Base-by-base conservation (phyloP, 2,797 vertebrate genomes). In the Eulemur coronatus region DNA sequence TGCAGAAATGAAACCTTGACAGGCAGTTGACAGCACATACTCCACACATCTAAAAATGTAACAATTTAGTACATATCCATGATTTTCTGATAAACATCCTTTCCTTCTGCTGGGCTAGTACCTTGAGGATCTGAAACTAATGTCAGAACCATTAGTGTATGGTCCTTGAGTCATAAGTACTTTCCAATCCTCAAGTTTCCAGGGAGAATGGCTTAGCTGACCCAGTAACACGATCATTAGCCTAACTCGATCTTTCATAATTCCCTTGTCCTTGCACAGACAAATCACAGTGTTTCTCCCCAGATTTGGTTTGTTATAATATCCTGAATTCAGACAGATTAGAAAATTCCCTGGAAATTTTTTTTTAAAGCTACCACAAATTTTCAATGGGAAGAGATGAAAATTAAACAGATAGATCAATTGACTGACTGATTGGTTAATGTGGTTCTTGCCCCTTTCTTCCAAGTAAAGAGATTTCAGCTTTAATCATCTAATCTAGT, bases 81-180 rank as follows among this genome's bases (percentile, higher is more conserved):
- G 38, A 85, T 93, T 96, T 46, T 78, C 57, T 95, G 15, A 69
- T 84, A 93, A 91, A 81, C 5, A 90, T 52, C 57, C 28, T 95
- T 94, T 90, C 75, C 80, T 76, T 26, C 26, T 84, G 30, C 38
- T 91, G 28, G 26, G 50, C 50, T 78, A 57, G 55, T 57, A 46
- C 41, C 67, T 94, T 92, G 67, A 96, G 41, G 33, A 55, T 89
- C 67, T 92, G 52, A 26, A 92, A 52, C 73, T 90, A 90, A 92
- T 94, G 91, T 50, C 38, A 87, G 57, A 94, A 76, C 50, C 22
- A 72, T 70, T 69, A 20, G 1, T 43, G 7, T 65, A 52, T 90
- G 46, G 63, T 63, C n/a, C 35, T 73, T 89, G 48, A 75, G 69
- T 82, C 30, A 28, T 33, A 78, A 59, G 33, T 61, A 80, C 17